phyloP scores from a whole-genome alignment of 2,888 invertebrate species.

The Eudasyphora cyanicolor region DNA sequence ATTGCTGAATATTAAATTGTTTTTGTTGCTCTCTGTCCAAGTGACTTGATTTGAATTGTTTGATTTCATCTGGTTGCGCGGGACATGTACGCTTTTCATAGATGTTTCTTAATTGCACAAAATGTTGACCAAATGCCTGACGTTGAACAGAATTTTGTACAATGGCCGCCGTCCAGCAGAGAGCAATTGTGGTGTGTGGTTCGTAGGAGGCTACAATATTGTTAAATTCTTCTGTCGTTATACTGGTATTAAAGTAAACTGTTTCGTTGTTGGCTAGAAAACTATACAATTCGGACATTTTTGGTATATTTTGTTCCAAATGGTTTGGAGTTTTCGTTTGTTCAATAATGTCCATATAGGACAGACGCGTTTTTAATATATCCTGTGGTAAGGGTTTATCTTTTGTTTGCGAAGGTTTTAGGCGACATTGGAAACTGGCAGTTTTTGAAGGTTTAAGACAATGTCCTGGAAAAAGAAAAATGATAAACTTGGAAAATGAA shows the following conservation, averaged over 20 bases:
- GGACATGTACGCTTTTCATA: conserved; percentile 77
- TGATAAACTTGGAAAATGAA: neutral
- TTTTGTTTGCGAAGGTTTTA: conserved; percentile 60
- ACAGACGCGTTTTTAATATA: conserved; percentile 71
- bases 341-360: conserved; percentile 73
- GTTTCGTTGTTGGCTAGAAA: conserved; percentile 79
- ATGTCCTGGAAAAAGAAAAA: conserved; percentile 67
- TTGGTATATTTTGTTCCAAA: conserved; percentile 70
- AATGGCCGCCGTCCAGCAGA: conserved; percentile 77
- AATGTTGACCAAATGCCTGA: conserved; percentile 74
- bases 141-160: conserved; percentile 69
- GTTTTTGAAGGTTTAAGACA: conserved; percentile 77
- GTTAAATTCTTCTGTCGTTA: conserved; percentile 79
- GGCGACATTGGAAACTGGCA: conserved; percentile 77
- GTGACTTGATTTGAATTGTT: conserved; percentile 61
- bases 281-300: conserved; percentile 74
- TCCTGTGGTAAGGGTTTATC: conserved; percentile 48
- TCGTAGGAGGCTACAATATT: conserved; percentile 74
- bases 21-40: conserved; percentile 45
- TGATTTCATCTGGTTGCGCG: conserved; percentile 47
- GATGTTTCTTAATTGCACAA: conserved; percentile 77
- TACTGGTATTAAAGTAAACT: conserved; percentile 74
- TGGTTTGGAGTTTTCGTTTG: conserved; percentile 13
- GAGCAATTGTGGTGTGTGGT: conserved; percentile 76
- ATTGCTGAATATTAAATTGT: conserved; percentile 48